These are phyloP conservation scores for Actenoides lindsayi DNA, from an alignment of 2,113 vertebrate species.

Conservation along the genomic window DNA sequence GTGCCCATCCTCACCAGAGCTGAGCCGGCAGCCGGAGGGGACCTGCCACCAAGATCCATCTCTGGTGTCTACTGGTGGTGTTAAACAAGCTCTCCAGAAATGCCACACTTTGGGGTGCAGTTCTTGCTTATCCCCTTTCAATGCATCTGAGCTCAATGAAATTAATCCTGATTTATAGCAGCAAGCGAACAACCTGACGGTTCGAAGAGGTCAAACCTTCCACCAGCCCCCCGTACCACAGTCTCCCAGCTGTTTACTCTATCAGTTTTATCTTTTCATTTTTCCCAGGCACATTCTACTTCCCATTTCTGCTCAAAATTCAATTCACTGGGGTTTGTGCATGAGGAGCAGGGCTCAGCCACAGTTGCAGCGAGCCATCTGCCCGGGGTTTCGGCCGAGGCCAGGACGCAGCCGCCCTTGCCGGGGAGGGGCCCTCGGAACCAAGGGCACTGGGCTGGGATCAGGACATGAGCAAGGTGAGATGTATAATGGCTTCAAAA, in stretches of 20 bases:
- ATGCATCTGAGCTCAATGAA: background rate
- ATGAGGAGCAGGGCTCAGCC: background rate
- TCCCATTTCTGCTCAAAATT: background rate
- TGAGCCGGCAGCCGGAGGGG: background rate
- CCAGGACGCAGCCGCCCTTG: background rate
- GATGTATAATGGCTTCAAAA: background rate
- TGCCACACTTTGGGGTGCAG: background rate
- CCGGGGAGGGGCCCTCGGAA: background rate
- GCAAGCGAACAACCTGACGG: background rate
- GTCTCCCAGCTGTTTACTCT: background rate
- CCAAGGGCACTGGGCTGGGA: background rate
- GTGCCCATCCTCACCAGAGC: rapidly evolving
- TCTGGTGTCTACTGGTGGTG: background rate
- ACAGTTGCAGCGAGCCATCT: rapidly evolving
- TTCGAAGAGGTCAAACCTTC: background rate
- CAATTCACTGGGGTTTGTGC: background rate
- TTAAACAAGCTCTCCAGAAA: background rate
- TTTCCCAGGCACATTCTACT: background rate
- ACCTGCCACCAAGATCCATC: background rate
- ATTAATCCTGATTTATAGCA: background rate
- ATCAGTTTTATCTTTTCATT: background rate
- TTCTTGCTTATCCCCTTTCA: background rate
- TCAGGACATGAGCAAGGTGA: background rate
- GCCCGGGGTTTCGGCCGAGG: background rate
- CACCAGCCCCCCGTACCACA: background rate